Conservation (phyloP, 2,113 vertebrate genomes). For the Struthio camelus region DNA sequence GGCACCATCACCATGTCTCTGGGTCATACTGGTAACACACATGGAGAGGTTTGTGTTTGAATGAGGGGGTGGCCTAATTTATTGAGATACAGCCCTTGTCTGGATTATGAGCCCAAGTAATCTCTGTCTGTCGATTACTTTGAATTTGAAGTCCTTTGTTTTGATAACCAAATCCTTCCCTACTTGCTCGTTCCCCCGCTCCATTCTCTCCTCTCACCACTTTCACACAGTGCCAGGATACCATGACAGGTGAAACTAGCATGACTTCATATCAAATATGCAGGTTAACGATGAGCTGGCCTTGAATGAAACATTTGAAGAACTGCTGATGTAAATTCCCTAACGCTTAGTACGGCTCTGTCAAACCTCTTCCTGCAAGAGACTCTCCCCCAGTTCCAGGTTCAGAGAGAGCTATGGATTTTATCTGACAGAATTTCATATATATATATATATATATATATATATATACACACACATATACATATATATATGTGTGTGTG, state of each 20-base stretch:
- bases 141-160: slow-evolving; percentile 37
- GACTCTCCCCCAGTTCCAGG: slow-evolving; percentile 46
- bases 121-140: not conserved
- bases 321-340: slow-evolving; percentile 46
- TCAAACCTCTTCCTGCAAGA: slow-evolving; percentile 30
- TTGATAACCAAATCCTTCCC: slow-evolving; percentile 9
- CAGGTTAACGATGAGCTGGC: not conserved
- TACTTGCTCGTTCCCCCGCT: not conserved
- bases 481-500: too few species aligned
- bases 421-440: slow-evolving; percentile 3
- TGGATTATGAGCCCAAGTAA: not conserved
- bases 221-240: not conserved
- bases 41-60: not conserved
- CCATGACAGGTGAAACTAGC: not conserved
- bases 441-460: not conserved
- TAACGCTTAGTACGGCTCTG: not conserved
- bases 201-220: not conserved
- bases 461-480: not conserved
- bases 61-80: not conserved
- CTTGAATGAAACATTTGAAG: slow-evolving; percentile 43
- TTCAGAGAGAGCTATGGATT: slow-evolving; percentile 8
- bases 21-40: not conserved
- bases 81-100: not conserved
- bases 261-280: slow-evolving; percentile 4
- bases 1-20: not conserved